Evolutionary conservation across 2,797 vertebrate species (phyloP), one percentile per base, ranked within the genome.

Genomic region (Sebastes trivittatus): DNA sequence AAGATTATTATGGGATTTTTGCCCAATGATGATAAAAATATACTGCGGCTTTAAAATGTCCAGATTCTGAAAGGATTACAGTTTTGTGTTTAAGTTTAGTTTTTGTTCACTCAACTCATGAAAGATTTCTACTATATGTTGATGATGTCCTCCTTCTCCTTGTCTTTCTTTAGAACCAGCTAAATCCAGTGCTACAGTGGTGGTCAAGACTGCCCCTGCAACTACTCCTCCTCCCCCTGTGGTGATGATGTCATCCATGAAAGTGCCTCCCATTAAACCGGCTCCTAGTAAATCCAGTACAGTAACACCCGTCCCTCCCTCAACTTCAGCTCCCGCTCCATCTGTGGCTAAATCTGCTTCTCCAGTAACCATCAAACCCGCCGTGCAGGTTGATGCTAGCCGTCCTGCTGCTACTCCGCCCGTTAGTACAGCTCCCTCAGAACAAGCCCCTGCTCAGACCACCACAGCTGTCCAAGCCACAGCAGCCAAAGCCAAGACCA

Each of bases 171-270:
- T 77, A 96, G 95, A 92, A 89, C 88, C 92, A 52, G 70, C 73
- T 52, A 96, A 95, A 83, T 89, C 94, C 79, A 93, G 84, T 66
- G 80, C 92, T 25, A 80, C 94, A 55, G 94, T 93, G 13, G 90
- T 96, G 62, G 93, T 96, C 13, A 96, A 69, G 78, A 96, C 94
- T 8, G 87, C 92, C 64, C 72, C 88, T 63, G 2, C 82, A 1
- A 0, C 80, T 46, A 2, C 38, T 67, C 86, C 86, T 81, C 13
- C 80, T 9, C 0, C 89, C 1, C 94, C 95, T 74, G 92, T 94
- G 70, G 94, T 96, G 78, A 92, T 95, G 88, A 96, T 92, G 85
- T 96, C 95, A 4, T 96, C 97, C 13, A 95, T 97, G 84, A 91
- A 88, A 29, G 89, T 95, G 61, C 92, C 94, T 80, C 87, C 92